Percentiles rank a stretch among this genome's conserved stretches.
Conservation (phyloP, 2,888 invertebrate genomes). For the Sminthurides aquaticus region DNA sequence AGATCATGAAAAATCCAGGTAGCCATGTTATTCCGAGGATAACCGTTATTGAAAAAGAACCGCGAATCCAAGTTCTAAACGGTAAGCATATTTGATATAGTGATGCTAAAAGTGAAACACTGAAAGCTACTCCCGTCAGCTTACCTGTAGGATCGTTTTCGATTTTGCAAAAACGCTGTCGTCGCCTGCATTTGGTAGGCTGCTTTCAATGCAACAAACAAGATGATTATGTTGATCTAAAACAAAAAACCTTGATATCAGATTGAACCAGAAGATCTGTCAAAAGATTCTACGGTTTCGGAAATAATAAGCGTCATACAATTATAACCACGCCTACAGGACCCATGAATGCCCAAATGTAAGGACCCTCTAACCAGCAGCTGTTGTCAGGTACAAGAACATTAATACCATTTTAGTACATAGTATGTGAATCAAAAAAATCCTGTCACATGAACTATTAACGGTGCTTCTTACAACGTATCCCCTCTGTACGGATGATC, state of each 20-base stretch:
- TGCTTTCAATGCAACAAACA: slow-evolving; percentile 37
- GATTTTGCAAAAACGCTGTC: background rate
- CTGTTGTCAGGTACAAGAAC: background rate
- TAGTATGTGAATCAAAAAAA: too few relatives aligned
- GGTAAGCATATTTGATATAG: background rate
- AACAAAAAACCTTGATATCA: slow-evolving; percentile 1
- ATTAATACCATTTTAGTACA: background rate
- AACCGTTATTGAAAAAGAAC: slow-evolving; percentile 17
- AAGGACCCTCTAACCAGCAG: slow-evolving; percentile 18
- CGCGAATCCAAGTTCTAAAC: slow-evolving; percentile 16
- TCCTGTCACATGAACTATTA: too few relatives aligned
- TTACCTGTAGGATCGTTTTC: background rate
- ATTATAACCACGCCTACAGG: slow-evolving; percentile 11
- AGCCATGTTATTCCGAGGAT: slow-evolving; percentile 25
- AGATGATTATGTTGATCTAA: slow-evolving; percentile 31
- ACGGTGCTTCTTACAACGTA: slow-evolving; percentile 37
- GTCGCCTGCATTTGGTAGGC: slow-evolving; percentile 30
- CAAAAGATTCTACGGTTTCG: background rate
- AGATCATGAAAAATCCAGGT: slow-evolving; percentile 20
- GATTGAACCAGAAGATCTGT: background rate
- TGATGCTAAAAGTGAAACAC: background rate
- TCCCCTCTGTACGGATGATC: slow-evolving; percentile 44
- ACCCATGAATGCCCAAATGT: slow-evolving; percentile 19
- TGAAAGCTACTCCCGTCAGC: background rate
- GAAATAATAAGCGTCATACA: too few relatives aligned